Percentiles rank a stretch among this genome's conserved stretches.
Conservation (phyloP, 2,113 vertebrate species). For the Athene cunicularia region DNA sequence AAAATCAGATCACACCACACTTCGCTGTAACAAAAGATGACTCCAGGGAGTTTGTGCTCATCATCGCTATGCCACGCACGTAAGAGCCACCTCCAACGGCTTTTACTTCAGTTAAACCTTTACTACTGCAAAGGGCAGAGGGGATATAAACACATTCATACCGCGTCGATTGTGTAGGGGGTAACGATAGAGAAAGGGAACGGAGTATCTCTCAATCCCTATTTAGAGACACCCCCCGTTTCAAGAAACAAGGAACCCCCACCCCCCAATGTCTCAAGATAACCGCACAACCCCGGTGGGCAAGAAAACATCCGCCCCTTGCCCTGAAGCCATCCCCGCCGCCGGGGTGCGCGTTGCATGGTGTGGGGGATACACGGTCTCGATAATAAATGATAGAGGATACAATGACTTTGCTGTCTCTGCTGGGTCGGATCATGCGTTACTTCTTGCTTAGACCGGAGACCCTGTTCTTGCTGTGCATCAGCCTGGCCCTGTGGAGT, state of each 20-base stretch:
- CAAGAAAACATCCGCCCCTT: background rate
- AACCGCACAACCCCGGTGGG: background rate
- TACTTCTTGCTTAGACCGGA: constrained; percentile 98
- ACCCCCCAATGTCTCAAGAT: background rate
- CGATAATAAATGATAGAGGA: constrained; percentile 96
- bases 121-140: background rate
- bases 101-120: constrained; percentile 15
- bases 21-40: constrained; percentile 32
- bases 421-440: constrained; percentile 98
- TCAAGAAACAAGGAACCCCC: background rate
- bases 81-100: constrained; percentile 25
- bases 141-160: background rate
- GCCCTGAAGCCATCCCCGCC: background rate
- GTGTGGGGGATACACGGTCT: constrained; percentile 49
- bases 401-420: constrained; percentile 98
- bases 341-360: constrained; percentile 54
- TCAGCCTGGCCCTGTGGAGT: constrained; percentile 98
- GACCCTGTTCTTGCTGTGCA: constrained; percentile 94
- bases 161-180: accelerated
- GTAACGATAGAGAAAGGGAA: background rate
- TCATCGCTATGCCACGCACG: constrained; percentile 15
- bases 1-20: constrained; percentile 9
- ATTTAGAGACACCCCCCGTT: background rate
- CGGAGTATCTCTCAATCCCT: background rate
- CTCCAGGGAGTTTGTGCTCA: constrained; percentile 16